These are phyloP conservation scores for Sphaeramia orbicularis DNA, from an alignment of 2,797 vertebrate species.

Conservation along the genomic window DNA sequence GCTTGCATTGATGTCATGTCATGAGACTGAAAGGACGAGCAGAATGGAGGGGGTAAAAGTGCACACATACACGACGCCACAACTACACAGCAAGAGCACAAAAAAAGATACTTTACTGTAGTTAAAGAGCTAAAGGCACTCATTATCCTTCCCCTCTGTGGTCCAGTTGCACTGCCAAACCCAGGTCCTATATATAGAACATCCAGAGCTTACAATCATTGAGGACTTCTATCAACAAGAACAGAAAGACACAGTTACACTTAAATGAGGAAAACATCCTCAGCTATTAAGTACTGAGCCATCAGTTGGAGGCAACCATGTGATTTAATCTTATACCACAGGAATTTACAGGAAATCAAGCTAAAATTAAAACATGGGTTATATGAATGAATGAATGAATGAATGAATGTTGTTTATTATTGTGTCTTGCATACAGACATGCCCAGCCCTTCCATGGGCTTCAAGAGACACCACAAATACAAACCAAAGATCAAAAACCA, in stretches of 20 bases:
- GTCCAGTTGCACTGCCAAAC: slow-evolving; percentile 61
- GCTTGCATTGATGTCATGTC: slow-evolving; percentile 54
- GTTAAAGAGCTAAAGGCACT: slow-evolving; percentile 53
- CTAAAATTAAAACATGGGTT: too few relatives aligned
- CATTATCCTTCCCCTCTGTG: slow-evolving; percentile 67
- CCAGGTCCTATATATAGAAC: slow-evolving; percentile 54
- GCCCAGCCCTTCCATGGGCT: too few relatives aligned
- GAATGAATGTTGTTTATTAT: too few relatives aligned
- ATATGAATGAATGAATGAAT: too few relatives aligned
- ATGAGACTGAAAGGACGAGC: slow-evolving; percentile 48
- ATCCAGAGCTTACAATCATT: slow-evolving; percentile 44
- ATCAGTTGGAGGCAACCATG: slow-evolving; percentile 8
- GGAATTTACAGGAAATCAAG: slow-evolving; percentile 14
- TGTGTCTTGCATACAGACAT: too few relatives aligned
- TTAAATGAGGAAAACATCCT: slow-evolving; percentile 4
- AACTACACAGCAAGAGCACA: slow-evolving; percentile 31
- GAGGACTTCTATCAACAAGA: slow-evolving; percentile 31
- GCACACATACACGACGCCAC: slow-evolving; percentile 24
- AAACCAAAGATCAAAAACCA: too few relatives aligned
- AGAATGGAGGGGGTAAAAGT: slow-evolving; percentile 45
- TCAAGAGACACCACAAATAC: too few relatives aligned
- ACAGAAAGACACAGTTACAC: slow-evolving; percentile 28
- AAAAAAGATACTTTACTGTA: slow-evolving; percentile 54
- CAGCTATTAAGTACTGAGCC: slow-evolving; percentile 5
- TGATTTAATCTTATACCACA: slow-evolving; percentile 2